A percentile compares a stretch with the other conserved stretches of the same genome.
Evolutionary conservation across 1,140 invertebrate genomes (phyloP).

Genomic region (Melanaphis sacchari): DNA sequence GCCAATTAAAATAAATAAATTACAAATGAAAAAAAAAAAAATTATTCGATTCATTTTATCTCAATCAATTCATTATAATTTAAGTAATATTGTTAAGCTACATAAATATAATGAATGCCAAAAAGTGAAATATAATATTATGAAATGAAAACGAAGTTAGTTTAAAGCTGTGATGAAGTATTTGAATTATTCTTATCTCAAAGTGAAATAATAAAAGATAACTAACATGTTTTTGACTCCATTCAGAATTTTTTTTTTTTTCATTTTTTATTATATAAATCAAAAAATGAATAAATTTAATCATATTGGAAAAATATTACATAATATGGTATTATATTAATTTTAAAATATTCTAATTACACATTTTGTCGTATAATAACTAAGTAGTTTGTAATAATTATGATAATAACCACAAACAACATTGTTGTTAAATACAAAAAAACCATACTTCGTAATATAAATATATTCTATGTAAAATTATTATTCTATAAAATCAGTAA

Average conservation of each 20-base stretch:
- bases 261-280: neutral
- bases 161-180: neutral
- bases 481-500: neutral
- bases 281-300: neutral
- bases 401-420: neutral
- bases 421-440: conserved; percentile 10
- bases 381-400: neutral
- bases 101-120: neutral
- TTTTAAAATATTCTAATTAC: neutral
- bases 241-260: neutral
- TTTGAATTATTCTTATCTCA: neutral
- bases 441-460: neutral
- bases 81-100: neutral
- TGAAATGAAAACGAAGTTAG: neutral
- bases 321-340: neutral
- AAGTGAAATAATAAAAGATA: neutral
- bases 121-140: neutral
- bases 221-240: neutral
- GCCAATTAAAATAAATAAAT: neutral
- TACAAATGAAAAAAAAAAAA: neutral
- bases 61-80: neutral
- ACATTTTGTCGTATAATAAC: neutral
- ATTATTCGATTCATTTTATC: neutral
- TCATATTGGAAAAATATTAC: neutral
- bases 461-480: neutral